A percentile compares a stretch with the other conserved stretches of the same genome.
phyloP scores from a whole-genome alignment of 2,797 vertebrate species.

The Choloepus didactylus region DNA sequence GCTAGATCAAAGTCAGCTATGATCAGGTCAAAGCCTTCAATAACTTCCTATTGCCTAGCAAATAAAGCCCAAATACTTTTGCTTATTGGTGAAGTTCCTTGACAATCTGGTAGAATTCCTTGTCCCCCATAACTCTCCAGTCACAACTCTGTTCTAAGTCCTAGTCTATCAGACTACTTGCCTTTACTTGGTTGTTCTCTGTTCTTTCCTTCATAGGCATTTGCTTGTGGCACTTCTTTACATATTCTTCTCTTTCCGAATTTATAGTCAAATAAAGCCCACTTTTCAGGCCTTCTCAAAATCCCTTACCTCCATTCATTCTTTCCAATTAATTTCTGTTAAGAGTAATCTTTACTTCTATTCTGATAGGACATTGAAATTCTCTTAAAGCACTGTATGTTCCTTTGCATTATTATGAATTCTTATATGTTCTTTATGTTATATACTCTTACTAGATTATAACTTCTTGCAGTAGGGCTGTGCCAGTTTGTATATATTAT shows the following conservation, averaged over 20 bases:
- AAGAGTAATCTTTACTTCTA: neutral
- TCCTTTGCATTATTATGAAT: neutral
- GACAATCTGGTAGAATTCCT: neutral
- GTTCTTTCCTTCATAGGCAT: neutral
- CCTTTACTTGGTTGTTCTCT: neutral
- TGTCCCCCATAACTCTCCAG: neutral
- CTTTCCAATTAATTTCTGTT: neutral
- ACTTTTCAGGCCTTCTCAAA: neutral
- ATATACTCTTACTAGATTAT: neutral
- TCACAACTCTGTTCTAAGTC: neutral
- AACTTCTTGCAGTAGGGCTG: neutral
- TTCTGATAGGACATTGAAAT: neutral
- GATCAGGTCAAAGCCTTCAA: neutral
- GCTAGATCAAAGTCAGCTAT: neutral
- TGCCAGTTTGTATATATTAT: no score
- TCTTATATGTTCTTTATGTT: neutral
- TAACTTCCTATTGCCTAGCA: neutral
- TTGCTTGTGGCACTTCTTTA: neutral
- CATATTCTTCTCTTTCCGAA: neutral
- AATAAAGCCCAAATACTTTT: neutral
- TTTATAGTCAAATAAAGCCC: neutral
- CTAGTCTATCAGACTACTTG: neutral
- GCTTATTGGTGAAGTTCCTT: neutral
- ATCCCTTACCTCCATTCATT: neutral
- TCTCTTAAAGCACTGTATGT: neutral